Base-by-base conservation (phyloP, 2,888 invertebrate species). In the Cyaniris semiargus region DNA sequence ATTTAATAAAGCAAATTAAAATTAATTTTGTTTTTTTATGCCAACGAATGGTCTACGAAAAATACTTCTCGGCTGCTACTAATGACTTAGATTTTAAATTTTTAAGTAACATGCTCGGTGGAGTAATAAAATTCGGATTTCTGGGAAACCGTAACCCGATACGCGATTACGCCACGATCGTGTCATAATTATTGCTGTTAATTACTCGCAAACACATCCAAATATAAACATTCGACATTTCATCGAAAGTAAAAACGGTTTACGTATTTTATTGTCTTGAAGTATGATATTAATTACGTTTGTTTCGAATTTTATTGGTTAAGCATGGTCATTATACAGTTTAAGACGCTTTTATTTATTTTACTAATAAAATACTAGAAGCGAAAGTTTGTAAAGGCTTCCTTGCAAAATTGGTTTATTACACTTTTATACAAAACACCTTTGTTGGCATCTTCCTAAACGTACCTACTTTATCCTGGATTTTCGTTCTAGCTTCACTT, bases 201-300 rank as follows among this genome's bases (percentile, higher is more conserved):
- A 27, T 27, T 60, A 10, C 23, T 60, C 27, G 66, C 31, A 66
- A 66, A 66, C 66, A 66, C 66, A 66, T 66, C 27, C 66, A 66
- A 66, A 66, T 66, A 66, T 66, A 66, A 66, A 66, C 66, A 66
- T 31, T 66, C 66, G 66, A 31, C 66, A 66, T 66, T 66, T 66
- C 31, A 27, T 18, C 66, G 66, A 66, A 66, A 66, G 66, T 66
- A 66, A 66, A 66, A 66, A 66, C 66, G 27, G 27, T 6, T 66
- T 66, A 66, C 66, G 66, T 66, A 18, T 66, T 66, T 66, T 15
- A 66, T 15, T 66, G 15, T 18, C 66, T 66, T 31, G 66, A 66
- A 66, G 27, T 66, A 31, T 66, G 66, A 66, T 27, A 66, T 66
- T 66, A 66, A 66, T 66, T 66, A 23, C 60, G 21, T 31, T 66